Conservation (phyloP, 1,140 invertebrate species). For the Bilobella aurantiaca region DNA sequence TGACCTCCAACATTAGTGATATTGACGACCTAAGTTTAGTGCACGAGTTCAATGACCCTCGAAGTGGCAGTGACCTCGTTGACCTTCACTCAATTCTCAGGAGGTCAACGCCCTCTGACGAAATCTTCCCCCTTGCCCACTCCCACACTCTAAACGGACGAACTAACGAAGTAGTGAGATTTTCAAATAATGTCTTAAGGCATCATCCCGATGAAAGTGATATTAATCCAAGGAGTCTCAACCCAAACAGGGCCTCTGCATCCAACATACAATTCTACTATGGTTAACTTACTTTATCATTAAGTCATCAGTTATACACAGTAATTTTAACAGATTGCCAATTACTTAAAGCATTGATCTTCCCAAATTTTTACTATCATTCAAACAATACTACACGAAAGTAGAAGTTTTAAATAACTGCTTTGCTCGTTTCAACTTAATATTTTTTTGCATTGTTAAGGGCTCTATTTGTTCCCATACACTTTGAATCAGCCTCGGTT, state of each 20-base stretch:
- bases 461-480: no score
- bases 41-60: conserved; percentile 13
- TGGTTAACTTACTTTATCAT: no score
- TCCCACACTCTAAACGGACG: conserved; percentile 20
- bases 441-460: no score
- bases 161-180: conserved; percentile 27
- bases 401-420: no score
- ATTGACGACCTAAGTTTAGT: conserved; percentile 33
- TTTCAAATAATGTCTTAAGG: conserved; percentile 24
- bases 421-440: no score
- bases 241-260: conserved; percentile 15
- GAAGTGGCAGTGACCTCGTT: conserved; percentile 22
- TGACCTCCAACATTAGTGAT: conserved; percentile 30
- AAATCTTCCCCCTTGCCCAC: conserved; percentile 15
- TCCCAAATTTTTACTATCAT: no score
- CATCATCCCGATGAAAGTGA: conserved; percentile 17
- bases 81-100: conserved; percentile 29
- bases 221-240: conserved; percentile 32
- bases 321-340: no score
- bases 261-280: conserved; percentile 31
- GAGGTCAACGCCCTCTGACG: conserved; percentile 11
- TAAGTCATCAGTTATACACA: no score
- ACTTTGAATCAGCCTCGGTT: no score
- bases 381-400: no score
- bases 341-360: no score